These are phyloP conservation scores for Gila robusta DNA, from an alignment of 2,797 vertebrate genomes.

Conservation along the genomic window DNA sequence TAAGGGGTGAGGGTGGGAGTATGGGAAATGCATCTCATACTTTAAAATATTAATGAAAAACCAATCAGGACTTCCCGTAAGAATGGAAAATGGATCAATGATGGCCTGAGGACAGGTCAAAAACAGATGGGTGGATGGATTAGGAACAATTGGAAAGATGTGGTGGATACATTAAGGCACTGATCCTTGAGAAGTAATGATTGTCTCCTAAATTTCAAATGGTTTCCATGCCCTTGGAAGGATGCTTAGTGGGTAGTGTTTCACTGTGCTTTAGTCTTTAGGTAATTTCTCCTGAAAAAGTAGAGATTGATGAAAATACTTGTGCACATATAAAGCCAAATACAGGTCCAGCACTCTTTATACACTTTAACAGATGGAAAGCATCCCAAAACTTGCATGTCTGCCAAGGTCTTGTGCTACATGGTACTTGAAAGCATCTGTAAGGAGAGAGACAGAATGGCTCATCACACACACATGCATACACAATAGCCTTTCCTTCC, in stretches of 20 bases:
- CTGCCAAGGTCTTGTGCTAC: not conserved
- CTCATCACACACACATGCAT: constrained; percentile 26
- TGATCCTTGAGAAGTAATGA: not conserved
- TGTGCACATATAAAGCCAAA: not conserved
- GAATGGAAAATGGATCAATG: constrained; percentile 68
- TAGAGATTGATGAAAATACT: not conserved
- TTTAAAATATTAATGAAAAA: constrained; percentile 56
- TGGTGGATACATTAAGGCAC: constrained; percentile 15
- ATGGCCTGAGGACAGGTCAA: not conserved
- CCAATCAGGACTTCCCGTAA: constrained; percentile 44
- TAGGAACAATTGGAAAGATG: constrained; percentile 17
- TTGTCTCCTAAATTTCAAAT: not conserved
- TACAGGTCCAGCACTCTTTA: not conserved
- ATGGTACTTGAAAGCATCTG: constrained; percentile 23
- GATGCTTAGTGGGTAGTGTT: not conserved
- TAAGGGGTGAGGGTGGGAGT: not conserved
- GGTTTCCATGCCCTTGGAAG: not conserved
- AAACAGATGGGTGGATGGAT: constrained; percentile 30
- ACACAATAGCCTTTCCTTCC: constrained; percentile 27
- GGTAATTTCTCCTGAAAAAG: not conserved
- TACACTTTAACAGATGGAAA: not conserved
- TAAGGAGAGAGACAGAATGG: constrained; percentile 13
- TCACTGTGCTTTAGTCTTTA: not conserved
- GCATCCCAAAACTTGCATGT: not conserved
- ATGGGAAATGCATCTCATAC: constrained; percentile 31